Conservation (phyloP, 2,113 vertebrate species). For the Edolisoma coerulescens region DNA sequence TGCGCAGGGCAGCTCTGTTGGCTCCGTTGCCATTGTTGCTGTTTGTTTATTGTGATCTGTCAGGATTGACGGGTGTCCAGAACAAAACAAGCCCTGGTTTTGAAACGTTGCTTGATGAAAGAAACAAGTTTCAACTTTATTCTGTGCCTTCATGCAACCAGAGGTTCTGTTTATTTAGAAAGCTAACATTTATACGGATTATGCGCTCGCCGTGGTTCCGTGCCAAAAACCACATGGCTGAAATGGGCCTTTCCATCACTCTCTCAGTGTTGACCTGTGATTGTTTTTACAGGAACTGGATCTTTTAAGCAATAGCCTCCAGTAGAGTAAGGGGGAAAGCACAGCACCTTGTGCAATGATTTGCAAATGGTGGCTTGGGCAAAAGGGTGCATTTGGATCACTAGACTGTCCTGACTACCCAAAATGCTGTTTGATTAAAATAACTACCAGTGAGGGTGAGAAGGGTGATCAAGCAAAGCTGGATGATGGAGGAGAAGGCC, state of each 20-base stretch:
- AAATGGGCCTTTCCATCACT: conserved; percentile 63
- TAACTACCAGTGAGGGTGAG: background rate
- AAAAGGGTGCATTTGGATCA: background rate
- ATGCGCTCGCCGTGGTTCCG: background rate
- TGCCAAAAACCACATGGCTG: conserved; percentile 68
- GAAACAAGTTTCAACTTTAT: conserved; percentile 40
- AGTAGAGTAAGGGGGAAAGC: conserved; percentile 20
- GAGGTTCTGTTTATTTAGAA: conserved; percentile 71
- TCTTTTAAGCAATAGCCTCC: conserved; percentile 59
- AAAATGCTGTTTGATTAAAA: conserved; percentile 2
- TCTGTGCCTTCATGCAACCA: conserved; percentile 46
- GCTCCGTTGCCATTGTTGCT: background rate
- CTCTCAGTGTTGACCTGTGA: conserved; percentile 48
- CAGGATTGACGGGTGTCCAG: background rate
- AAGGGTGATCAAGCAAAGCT: background rate
- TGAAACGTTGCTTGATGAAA: conserved; percentile 7
- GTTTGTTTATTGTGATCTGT: background rate
- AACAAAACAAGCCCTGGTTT: conserved; percentile 24
- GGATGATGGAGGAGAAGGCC: background rate
- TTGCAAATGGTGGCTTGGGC: conserved; percentile 54
- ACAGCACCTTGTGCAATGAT: conserved; percentile 44
- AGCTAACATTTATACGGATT: conserved; percentile 69
- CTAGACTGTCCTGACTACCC: background rate
- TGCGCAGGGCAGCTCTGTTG: background rate
- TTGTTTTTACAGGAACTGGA: conserved; percentile 74